Percentiles rank a stretch among this genome's conserved stretches.
Evolutionary conservation across 2,888 invertebrate genomes (phyloP).

Genomic region (Phyto melanocephala): DNA sequence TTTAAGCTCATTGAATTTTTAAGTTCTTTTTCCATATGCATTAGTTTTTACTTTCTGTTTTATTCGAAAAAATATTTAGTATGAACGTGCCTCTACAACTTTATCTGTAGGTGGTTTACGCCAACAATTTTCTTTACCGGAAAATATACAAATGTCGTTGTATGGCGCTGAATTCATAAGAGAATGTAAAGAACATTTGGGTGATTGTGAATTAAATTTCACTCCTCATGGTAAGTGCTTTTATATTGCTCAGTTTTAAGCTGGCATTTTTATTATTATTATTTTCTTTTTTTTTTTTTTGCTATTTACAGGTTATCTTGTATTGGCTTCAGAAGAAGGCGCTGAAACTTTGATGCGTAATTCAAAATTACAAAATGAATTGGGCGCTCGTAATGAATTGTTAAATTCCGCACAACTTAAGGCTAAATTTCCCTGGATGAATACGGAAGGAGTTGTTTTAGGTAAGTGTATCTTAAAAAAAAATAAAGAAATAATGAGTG

Average conservation of each 20-base stretch:
- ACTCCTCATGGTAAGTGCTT: constrained; percentile 85
- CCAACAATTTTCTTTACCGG: constrained; percentile 95
- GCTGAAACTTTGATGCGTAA: constrained; percentile 86
- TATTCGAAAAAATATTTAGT: constrained; percentile 80
- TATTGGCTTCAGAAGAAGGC: constrained; percentile 88
- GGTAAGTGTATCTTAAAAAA: constrained; percentile 76
- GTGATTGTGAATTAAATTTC: constrained; percentile 88
- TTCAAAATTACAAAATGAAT: constrained; percentile 84
- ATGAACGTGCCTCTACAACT: constrained; percentile 84
- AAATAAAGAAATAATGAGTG: too few species aligned
- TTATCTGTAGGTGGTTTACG: constrained; percentile 91
- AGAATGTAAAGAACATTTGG: constrained; percentile 83
- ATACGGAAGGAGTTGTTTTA: constrained; percentile 88
- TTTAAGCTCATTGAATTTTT: too few species aligned
- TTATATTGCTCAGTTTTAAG: neutral
- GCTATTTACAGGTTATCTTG: constrained; percentile 84
- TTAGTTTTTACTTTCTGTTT: constrained; percentile 18
- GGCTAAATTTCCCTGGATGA: constrained; percentile 93
- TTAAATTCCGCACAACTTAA: constrained; percentile 85
- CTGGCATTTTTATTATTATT: neutral
- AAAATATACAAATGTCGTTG: constrained; percentile 94
- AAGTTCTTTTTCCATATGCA: too few species aligned
- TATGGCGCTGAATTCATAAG: constrained; percentile 94
- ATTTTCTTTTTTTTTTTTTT: too few species aligned
- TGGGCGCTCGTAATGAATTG: constrained; percentile 89